phyloP scores from a whole-genome alignment of 2,113 vertebrate species.

The Lethenteron reissneri region DNA sequence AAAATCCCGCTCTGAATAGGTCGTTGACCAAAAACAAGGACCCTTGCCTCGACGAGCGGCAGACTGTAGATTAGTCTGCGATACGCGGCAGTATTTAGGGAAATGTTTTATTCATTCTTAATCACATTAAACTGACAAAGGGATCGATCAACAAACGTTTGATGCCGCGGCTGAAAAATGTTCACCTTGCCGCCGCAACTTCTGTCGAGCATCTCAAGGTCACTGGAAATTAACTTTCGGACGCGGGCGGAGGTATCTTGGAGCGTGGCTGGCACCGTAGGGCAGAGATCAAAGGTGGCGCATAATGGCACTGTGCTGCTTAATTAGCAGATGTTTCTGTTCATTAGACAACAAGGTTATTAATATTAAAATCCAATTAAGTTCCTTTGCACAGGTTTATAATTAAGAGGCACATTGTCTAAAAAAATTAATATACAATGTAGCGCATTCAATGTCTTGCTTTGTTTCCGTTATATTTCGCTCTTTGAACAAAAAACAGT shows the following conservation, averaged over 20 bases:
- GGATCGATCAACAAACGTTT: conserved; percentile 5
- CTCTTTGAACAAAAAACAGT: too few species aligned
- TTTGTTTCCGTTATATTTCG: too few species aligned
- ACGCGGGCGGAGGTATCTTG: neutral
- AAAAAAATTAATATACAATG: too few species aligned
- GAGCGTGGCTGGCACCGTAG: neutral
- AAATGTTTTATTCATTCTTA: conserved; percentile 7
- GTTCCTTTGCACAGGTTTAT: too few species aligned
- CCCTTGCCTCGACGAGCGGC: neutral
- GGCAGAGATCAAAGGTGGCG: neutral
- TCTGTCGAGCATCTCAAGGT: neutral
- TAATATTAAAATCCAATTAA: neutral
- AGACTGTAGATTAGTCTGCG: conserved; percentile 4
- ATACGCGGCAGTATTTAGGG: conserved; percentile 3
- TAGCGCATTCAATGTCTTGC: too few species aligned
- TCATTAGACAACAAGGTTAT: conserved; percentile 1
- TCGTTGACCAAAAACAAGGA: conserved; percentile 5
- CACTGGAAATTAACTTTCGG: conserved; percentile 5
- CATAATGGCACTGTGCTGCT: neutral
- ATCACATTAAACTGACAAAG: conserved; percentile 6
- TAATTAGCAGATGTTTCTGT: conserved; percentile 7
- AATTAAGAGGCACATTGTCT: too few species aligned
- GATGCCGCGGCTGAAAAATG: neutral
- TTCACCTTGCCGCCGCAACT: conserved; percentile 3
- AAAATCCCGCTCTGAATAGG: conserved; percentile 5